These are phyloP conservation scores for Oryzias melastigma DNA, from an alignment of 2,113 vertebrate genomes.

Conservation along the genomic window DNA sequence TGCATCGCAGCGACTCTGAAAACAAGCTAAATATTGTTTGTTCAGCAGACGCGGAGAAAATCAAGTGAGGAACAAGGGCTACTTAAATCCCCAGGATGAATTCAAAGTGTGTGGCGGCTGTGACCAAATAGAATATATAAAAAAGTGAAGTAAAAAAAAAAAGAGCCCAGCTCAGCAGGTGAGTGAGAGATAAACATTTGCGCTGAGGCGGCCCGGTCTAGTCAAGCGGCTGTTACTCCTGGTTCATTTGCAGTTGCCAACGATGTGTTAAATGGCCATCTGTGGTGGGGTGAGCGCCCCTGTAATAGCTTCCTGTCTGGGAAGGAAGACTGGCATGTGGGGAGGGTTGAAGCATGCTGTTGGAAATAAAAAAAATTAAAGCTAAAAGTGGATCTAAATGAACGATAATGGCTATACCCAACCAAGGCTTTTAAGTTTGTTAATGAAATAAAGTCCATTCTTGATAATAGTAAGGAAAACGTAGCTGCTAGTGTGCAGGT, in stretches of 20 bases:
- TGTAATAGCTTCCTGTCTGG: slow-evolving; percentile 66
- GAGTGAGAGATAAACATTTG: slow-evolving; percentile 66
- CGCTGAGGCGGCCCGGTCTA: slow-evolving; percentile 49
- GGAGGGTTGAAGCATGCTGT: slow-evolving; percentile 25
- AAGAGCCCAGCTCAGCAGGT: slow-evolving; percentile 56
- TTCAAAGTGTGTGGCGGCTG: slow-evolving; percentile 8
- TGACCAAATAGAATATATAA: slow-evolving; percentile 15
- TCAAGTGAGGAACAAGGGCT: not conserved
- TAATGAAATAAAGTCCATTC: too few species aligned
- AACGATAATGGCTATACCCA: not conserved
- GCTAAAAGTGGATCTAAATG: not conserved
- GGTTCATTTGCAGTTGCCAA: slow-evolving; percentile 70
- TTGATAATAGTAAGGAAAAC: too few species aligned
- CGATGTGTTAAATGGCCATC: slow-evolving; percentile 76
- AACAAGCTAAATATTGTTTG: slow-evolving; percentile 5
- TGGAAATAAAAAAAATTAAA: slow-evolving; percentile 27
- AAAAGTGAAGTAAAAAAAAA: not conserved
- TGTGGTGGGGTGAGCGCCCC: slow-evolving; percentile 63
- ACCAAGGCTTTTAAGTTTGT: too few species aligned
- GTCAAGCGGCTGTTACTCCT: slow-evolving; percentile 52
- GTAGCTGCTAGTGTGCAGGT: too few species aligned
- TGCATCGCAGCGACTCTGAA: not conserved
- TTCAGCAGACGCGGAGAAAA: slow-evolving; percentile 11
- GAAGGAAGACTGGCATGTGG: slow-evolving; percentile 39
- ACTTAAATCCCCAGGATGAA: not conserved